Evolutionary conservation across 2,797 vertebrate species (phyloP), one percentile per base, ranked within the genome.

Genomic region (Neopelma chrysocephalum): DNA sequence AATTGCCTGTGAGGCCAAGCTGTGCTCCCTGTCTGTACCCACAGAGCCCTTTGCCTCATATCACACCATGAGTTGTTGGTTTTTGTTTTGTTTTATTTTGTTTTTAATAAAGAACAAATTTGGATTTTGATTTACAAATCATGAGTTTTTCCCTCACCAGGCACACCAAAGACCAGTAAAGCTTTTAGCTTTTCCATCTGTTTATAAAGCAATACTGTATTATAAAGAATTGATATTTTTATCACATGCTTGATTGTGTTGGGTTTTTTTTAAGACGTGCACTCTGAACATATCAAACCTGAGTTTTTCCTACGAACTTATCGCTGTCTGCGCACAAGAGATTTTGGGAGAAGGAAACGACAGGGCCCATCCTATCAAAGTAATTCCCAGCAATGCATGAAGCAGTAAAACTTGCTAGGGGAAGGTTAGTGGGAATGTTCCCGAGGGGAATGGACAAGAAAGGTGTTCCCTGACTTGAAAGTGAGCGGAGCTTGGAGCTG

Each of bases 161-260:
- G 98, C 97, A 98, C 98, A 99, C 98, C 98, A 99, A 99, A 99
- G 98, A 98, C 97, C 98, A 97, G 96, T 97, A 96, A 97, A 97
- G 96, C 98, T 98, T 98, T 97, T 95, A 97, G 97, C 96, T 98
- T 96, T 98, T 97, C 94, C 96, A 96, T 97, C 97, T 98, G 97
- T 98, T 97, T 98, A 97, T 96, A 98, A 98, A 98, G 98, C 98
- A 99, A 98, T 99, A 99, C 98, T 99, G 98, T 98, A 98, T 96
- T 98, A 98, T 98, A 98, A 97, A 98, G 89, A 98, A 97, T 97
- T 87, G 96, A 96, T 98, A 97, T 98, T 98, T 98, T 97, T 98
- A 97, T 97, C 96, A 97, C 96, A 95, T 95, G 97, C 97, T 98
- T 98, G 97, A 97, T 97, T 97, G 95, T 96, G 92, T 97, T 96